Base-by-base conservation (phyloP, 2,113 vertebrate species). In the Acrocephalus arundinaceus region DNA sequence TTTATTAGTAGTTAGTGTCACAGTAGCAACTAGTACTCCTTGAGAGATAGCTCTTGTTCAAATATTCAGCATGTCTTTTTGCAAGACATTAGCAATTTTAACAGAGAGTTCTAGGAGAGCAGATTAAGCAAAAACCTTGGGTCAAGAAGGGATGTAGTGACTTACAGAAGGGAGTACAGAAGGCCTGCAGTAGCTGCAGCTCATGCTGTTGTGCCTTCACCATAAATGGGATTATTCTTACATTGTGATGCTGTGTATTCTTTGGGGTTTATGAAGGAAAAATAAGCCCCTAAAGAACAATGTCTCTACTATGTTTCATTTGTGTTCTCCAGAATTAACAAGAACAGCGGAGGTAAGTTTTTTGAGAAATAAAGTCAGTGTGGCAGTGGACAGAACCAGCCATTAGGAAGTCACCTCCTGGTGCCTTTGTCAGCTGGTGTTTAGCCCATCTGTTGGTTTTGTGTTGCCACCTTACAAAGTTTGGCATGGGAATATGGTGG, bases 381-480 rank as follows among this genome's bases (percentile, higher is more conserved):
- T 79, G 71, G 58, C 78, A 80, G 35, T 66, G 79, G 43, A 68
- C 59, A 86, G 66, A 89, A 41, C 45, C 45, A 89, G 6, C 57
- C 5, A 6, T 86, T 71, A 62, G 83, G 55, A 90, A 95, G 25
- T 7, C 37, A 83, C 72, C 27, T 88, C 82, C 55, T 0, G 0
- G 21, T 87, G 79, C 35, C 58, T 62, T 87, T 90, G 49, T 92
- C 90, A 95, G 71, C 52, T 87, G 21, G 10, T 70, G 31, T 80
- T 93, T 62, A 80, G 54, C 59, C 90, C 79, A 74, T 93, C 85
- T 94, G 71, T 71, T 86, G 41, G 43, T 15, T 96, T 93, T 90
- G 25, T 73, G 14, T 73, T 73, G 72, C 46, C 62, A 92, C 68
- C 28, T 86, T 88, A 73, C 31, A 37, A 76, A 80, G 72, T 46